Evolutionary conservation across 2,888 invertebrate species (phyloP), one percentile per base, ranked within the genome.

Genomic region (Onthophagus sagittarius): DNA sequence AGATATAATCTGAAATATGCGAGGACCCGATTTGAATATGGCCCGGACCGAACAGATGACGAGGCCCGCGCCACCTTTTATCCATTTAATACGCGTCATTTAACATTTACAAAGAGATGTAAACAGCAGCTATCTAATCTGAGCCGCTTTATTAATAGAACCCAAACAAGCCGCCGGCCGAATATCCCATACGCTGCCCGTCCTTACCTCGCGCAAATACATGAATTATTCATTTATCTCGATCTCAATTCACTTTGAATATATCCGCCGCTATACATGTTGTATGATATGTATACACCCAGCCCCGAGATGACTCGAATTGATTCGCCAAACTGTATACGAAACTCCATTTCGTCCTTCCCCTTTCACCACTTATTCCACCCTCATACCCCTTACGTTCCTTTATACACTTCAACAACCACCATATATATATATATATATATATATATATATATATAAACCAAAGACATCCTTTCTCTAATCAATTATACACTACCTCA

Each of bases 161-260:
- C 79, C 79, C 80, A 82, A 83, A 83, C 80, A 83, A 80, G 80
- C 82, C 79, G 73, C 74, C 79, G 82, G 82, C 80, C 77, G 79
- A 79, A 79, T 79, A 79, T 79, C 78, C 79, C 79, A 79, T 80
- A 80, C 78, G 80, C 82, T 80, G 79, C 75, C 78, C 79, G 80
- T 81, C 83, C 82, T 81, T 83, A 83, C 82, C 82, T 82, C 81
- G 69, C 73, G 23, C 80, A 75, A 77, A 78, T 75, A 77, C 77
- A 83, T 84, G 83, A 83, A 84, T 84, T 80, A 84, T 84, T 83
- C 82, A 84, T 81, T 82, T 82, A 82, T 83, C 82, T 81, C 80
- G 79, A 82, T 82, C 82, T 82, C 82, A 79, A 82, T 83, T 83
- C 82, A 81, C 83, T 83, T 84, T 83, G 83, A 82, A 82, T 83